Evolutionary conservation across 2,797 vertebrate genomes (phyloP), one percentile per base, ranked within the genome.

Genomic region (Microctenopoma stevenorrisi): DNA sequence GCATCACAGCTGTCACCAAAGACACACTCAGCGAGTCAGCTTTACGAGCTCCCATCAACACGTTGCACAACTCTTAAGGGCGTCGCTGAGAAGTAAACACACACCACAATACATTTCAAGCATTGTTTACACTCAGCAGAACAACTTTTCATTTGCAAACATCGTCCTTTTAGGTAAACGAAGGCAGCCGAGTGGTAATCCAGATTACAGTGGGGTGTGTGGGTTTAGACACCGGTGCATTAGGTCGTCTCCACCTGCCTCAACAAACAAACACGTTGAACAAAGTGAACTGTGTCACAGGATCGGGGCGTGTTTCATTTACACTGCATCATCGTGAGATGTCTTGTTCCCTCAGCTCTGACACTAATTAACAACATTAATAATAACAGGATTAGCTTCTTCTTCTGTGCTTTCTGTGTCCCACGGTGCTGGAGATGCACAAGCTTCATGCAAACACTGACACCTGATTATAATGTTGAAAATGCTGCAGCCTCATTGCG

Each of bases 11-110:
- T 54, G 49, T 68, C 33, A 16, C 16, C 4, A 9, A 30, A 44
- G 6, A 37, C 46, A 37, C 58, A 49, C 18, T 10, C 43, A 55
- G 16, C 49, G 7, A 16, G 7, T 63, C 33, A 5, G 46, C 43
- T 60, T 70, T 30, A 60, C 49, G 22, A 70, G 47, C 26, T 30
- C 14, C 30, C 28, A 11, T 68, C 38, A 63, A 68, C 53, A 68
- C 69, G 25, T 46, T 55, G 13, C 14, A 28, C 13, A 53, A 54
- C 38, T 18, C 18, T 1, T 2, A 5, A 35, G 53, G 25, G 35
- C 37, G 55, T 16, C 58, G 43, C 0, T 13, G 22, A 8, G 42
- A 18, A 5, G 28, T 60, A 48, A 64, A 59, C 40, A 22, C n/a
- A 3, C 3, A 1, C n/a, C 3, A 4, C 8, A 1, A 15, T 13